Evolutionary conservation across 2,888 invertebrate genomes (phyloP).

Genomic region (Euclidia mi): DNA sequence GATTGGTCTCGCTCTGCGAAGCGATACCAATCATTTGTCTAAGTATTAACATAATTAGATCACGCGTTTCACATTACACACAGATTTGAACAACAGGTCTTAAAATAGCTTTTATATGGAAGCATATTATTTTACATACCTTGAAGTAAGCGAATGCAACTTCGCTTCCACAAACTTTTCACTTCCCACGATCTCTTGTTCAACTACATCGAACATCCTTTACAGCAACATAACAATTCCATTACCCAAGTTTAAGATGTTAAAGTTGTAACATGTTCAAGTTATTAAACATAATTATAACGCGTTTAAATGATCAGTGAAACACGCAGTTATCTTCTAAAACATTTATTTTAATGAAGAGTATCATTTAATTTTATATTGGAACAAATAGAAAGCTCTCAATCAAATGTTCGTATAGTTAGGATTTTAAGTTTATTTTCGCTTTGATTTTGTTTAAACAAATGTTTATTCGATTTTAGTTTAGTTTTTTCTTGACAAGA

Average conservation of each 20-base stretch:
- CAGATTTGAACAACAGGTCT: no score
- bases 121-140: neutral
- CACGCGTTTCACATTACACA: no score
- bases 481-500: no score
- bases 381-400: constrained; percentile 13
- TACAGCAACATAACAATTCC: neutral
- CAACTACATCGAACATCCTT: neutral
- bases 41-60: no score
- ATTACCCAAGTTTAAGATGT: constrained; percentile 10
- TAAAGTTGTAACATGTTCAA: constrained; percentile 9
- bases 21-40: no score
- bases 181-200: neutral
- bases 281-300: constrained; percentile 22
- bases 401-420: neutral
- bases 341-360: constrained; percentile 18
- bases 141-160: neutral
- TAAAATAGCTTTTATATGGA: no score
- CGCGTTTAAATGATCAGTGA: constrained; percentile 7
- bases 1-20: no score
- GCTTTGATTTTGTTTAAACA: neutral
- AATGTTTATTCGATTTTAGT: neutral
- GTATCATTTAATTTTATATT: constrained; percentile 26
- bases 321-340: constrained; percentile 21
- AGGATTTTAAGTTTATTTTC: neutral
- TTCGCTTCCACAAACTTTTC: no score